Evolutionary conservation across 2,113 vertebrate species (phyloP).

Genomic region (Nothocercus julius): DNA sequence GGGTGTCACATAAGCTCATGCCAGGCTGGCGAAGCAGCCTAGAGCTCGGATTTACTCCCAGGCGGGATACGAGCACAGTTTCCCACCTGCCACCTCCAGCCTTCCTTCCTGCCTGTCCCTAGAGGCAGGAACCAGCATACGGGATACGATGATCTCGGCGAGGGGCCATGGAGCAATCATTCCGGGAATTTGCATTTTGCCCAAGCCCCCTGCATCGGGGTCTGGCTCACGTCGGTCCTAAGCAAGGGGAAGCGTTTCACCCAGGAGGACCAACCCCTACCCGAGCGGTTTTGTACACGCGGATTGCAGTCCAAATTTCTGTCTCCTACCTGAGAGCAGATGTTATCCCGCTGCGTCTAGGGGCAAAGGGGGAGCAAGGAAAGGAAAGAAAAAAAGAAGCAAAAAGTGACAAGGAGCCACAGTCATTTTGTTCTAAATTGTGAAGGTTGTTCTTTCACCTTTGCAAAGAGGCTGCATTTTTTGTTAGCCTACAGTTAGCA

Average conservation of each 20-base stretch:
- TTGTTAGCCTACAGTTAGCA: not conserved
- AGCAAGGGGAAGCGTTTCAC: not conserved
- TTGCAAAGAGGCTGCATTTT: conserved; percentile 16
- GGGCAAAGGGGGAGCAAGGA: not conserved
- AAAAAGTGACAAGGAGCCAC: conserved; percentile 8
- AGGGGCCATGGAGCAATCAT: not conserved
- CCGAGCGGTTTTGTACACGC: not conserved
- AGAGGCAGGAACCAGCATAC: not conserved
- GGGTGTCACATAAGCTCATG: not conserved
- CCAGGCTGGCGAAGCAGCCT: not conserved
- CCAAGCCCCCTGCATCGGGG: not conserved
- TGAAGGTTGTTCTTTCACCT: conserved; percentile 35
- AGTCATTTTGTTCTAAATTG: conserved; percentile 6
- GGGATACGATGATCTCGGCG: not conserved
- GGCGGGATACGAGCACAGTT: not conserved
- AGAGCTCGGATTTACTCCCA: not conserved
- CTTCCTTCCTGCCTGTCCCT: fast-evolving
- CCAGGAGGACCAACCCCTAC: not conserved
- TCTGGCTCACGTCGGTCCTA: not conserved
- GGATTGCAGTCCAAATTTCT: conserved; percentile 31
- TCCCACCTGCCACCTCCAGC: not conserved
- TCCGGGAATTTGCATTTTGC: conserved; percentile 8
- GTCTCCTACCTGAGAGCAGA: not conserved
- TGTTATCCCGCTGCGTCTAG: not conserved
- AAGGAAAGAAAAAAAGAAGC: not conserved